Conservation (phyloP, 2,797 vertebrate genomes). For the Chloroceryle inda region DNA sequence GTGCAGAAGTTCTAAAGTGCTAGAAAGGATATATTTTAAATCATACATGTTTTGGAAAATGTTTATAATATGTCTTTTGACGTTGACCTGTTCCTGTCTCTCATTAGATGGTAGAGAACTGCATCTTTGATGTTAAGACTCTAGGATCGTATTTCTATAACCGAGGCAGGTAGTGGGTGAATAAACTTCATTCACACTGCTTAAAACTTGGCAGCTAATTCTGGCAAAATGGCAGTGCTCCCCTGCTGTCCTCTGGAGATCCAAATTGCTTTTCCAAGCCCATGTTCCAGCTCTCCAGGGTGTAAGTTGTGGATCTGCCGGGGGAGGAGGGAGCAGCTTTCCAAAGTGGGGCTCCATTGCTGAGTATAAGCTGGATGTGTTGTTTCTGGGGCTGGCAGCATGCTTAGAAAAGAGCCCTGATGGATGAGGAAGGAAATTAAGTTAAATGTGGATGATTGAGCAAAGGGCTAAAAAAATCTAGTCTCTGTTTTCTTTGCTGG, state of each 20-base stretch:
- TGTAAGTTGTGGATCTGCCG: neutral
- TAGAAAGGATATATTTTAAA: neutral
- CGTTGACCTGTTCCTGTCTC: neutral
- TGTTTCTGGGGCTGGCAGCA: neutral
- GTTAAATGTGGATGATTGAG: neutral
- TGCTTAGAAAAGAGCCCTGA: neutral
- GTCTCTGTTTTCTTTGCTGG: neutral
- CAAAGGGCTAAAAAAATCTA: neutral
- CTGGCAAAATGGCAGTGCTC: neutral
- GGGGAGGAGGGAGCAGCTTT: neutral
- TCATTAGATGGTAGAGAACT: neutral
- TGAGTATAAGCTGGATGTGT: fast-evolving
- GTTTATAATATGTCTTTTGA: neutral
- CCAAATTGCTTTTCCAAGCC: neutral
- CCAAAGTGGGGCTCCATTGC: neutral
- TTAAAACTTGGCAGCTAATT: neutral
- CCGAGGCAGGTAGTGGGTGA: neutral
- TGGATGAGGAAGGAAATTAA: neutral
- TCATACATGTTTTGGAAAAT: neutral
- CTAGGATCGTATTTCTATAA: neutral
- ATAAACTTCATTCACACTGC: neutral
- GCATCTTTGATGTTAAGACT: neutral
- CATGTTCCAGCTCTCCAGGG: fast-evolving
- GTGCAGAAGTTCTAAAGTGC: neutral
- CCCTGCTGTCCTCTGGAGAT: neutral